phyloP scores from a whole-genome alignment of 2,113 vertebrate species.

The Sylvicapra grimmia region DNA sequence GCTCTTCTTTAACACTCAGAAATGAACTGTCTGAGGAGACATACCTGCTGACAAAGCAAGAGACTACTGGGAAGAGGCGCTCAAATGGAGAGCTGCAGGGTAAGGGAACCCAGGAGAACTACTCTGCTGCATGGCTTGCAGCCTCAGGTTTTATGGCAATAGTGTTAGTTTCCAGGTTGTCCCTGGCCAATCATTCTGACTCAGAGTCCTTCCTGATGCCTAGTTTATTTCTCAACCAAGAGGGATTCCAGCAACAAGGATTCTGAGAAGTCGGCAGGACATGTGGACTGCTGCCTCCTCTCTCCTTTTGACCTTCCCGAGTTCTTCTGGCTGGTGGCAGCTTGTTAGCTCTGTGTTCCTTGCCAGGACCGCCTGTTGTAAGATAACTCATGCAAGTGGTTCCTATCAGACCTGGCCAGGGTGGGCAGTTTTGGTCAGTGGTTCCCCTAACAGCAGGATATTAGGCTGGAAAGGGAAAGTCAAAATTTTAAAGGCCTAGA shows the following conservation, averaged over 20 bases:
- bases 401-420: background rate
- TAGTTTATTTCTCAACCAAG: background rate
- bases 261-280: background rate
- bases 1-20: background rate
- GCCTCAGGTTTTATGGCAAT: background rate
- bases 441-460: background rate
- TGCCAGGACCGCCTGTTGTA: background rate
- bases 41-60: background rate
- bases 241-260: background rate
- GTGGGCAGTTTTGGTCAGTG: background rate
- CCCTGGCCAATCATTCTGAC: background rate
- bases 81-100: background rate
- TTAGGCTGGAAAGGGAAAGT: background rate
- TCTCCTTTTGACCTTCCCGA: background rate
- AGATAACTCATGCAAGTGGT: background rate
- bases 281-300: background rate
- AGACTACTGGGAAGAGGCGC: background rate
- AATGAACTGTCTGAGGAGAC: background rate
- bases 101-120: background rate
- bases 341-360: background rate
- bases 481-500: background rate
- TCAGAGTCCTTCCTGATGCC: background rate
- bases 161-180: background rate
- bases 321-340: background rate
- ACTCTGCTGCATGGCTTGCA: accelerated